Conservation (phyloP, 1,140 invertebrate species). For the Polypedilum pembai region DNA sequence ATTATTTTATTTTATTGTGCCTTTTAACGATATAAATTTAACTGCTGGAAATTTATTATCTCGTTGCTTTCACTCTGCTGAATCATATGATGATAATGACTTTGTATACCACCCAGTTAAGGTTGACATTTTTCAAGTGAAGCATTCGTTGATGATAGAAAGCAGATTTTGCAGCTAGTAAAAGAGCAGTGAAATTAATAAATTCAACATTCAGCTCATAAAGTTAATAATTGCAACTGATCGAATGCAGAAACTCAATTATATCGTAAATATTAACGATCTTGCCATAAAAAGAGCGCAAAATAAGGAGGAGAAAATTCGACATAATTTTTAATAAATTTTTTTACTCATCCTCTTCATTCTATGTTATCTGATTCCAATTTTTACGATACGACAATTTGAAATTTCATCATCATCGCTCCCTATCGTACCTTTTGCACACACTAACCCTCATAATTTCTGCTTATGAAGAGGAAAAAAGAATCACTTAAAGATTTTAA, state of each 20-base stretch:
- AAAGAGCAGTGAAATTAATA: constrained; percentile 1
- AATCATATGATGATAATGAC: neutral
- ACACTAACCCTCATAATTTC: too few relatives aligned
- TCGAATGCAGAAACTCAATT: constrained; percentile 15
- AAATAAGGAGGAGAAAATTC: too few relatives aligned
- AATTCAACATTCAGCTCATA: neutral
- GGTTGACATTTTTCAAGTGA: neutral
- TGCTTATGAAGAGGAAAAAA: too few relatives aligned
- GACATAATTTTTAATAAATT: too few relatives aligned
- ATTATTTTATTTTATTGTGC: constrained; percentile 20
- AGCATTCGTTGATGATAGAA: neutral
- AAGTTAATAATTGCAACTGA: neutral
- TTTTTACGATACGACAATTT: too few relatives aligned
- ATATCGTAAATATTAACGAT: constrained; percentile 7
- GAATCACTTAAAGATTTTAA: too few relatives aligned
- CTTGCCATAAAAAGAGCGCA: neutral
- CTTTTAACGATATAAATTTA: constrained; percentile 8
- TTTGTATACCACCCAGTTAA: neutral
- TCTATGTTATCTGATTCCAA: too few relatives aligned
- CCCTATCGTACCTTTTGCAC: too few relatives aligned
- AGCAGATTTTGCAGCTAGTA: neutral
- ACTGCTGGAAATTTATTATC: constrained; percentile 13
- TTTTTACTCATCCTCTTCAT: too few relatives aligned
- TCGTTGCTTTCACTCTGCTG: constrained; percentile 9
- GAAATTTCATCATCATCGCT: too few relatives aligned